Conservation (phyloP, 2,888 invertebrate genomes). For the Laspeyria flexula region DNA sequence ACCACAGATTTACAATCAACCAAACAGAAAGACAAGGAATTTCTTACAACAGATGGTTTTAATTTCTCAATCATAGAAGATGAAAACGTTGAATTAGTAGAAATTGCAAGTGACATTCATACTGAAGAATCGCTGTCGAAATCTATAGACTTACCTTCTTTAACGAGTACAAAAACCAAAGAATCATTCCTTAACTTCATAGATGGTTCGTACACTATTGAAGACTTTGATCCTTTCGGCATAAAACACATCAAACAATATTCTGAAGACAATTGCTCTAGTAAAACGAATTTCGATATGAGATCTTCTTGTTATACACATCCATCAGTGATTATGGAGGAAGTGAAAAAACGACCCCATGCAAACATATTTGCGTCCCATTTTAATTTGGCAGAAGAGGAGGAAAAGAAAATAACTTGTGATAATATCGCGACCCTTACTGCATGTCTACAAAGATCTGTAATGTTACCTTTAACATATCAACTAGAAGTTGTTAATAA, state of each 20-base stretch:
- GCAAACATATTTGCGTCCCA: conserved; percentile 71
- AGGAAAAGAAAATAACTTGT: conserved; percentile 59
- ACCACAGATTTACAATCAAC: conserved; percentile 59
- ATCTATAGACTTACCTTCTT: conserved; percentile 36
- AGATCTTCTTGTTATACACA: conserved; percentile 68
- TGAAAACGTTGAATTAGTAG: conserved; percentile 59
- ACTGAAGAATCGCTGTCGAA: conserved; percentile 60
- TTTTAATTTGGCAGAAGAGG: conserved; percentile 55
- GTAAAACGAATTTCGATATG: conserved; percentile 62
- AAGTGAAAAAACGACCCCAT: conserved; percentile 75
- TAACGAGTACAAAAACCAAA: conserved; percentile 40
- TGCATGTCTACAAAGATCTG: conserved; percentile 88
- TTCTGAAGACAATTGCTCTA: conserved; percentile 61
- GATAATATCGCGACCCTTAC: conserved; percentile 82
- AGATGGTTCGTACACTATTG: conserved; percentile 79
- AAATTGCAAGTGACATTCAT: conserved; percentile 50
- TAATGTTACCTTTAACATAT: conserved; percentile 88
- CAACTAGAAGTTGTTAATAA: conserved; percentile 90
- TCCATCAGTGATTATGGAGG: conserved; percentile 72
- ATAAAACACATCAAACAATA: conserved; percentile 62
- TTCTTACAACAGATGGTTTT: conserved; percentile 69
- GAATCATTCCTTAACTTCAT: conserved; percentile 76
- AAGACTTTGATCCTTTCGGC: conserved; percentile 78
- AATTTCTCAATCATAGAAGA: conserved; percentile 74
- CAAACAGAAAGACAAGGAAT: conserved; percentile 65